Evolutionary conservation across 2,888 invertebrate species (phyloP), one percentile per base, ranked within the genome.

Genomic region (Hydroisotoma schaefferi): DNA sequence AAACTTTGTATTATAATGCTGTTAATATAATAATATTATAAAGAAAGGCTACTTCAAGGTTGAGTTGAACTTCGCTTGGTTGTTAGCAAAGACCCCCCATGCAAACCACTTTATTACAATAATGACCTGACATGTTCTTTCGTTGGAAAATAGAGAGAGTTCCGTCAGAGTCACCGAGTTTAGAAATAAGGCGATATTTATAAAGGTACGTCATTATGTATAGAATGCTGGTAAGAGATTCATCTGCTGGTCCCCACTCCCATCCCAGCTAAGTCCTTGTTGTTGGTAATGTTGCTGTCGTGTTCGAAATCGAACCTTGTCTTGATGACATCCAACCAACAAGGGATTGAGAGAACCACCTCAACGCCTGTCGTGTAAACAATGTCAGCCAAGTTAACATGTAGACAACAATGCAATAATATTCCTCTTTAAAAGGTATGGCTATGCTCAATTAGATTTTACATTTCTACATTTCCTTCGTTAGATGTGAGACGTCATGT

Each of bases 61-160:
- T 47, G 38, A 56, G 46, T 57, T 47, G 46, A 55, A n/a, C n/a
- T n/a, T n/a, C n/a, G n/a, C n/a, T n/a, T n/a, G n/a, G n/a, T n/a
- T n/a, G n/a, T n/a, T n/a, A n/a, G n/a, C n/a, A 47, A n/a, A 57
- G 67, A 67, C 67, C 67, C 61, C 67, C 67, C 67, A 67, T 61
- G 63, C 59, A 40, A 61, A 60, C 57, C 61, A 62, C 55, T 62
- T 67, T 61, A 64, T 62, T 63, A 51, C 52, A 57, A 63, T 60
- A 63, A 55, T 60, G 60, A 63, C 54, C 63, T 40, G 27, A 63
- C 59, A 59, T 63, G 63, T 57, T 44, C 23, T 33, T 55, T 48
- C 29, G 29, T 46, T 46, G 25, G 46, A 46, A 15, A 33, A 33
- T 33, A 10, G 33, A 10, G 46, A 40, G 15, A 23, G 20, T 23